Evolutionary conservation across 2,888 invertebrate species (phyloP), one percentile per base, ranked within the genome.

Genomic region (Arrhopalites spinosus): DNA sequence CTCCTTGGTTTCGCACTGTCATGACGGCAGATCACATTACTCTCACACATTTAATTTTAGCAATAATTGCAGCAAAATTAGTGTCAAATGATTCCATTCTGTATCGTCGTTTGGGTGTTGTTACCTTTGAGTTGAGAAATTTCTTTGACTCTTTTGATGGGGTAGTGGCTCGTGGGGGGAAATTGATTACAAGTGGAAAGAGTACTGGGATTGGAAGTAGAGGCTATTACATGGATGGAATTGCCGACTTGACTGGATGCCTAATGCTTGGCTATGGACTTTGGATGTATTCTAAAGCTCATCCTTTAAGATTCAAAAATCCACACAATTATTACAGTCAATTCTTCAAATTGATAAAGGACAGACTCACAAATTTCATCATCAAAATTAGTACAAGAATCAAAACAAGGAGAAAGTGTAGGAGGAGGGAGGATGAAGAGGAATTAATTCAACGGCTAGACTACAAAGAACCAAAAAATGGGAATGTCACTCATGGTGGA

Each of bases 81-180:
- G 86, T 95, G 61, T 90, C 91, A 1, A 91, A 90, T 70, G 91
- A 71, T 17, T 91, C 89, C 82, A 85, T 95, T 20, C 88, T 90
- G 1, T 89, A 90, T 36, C 87, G 95, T 29, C 88, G 94, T 23
- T 80, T 93, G 0, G 94, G 91, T 0, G 91, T 93, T 0, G 85
- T 93, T 1, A 84, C 95, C 23, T 95, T 93, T 84, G 91, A 93
- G 86, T 85, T 94, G 53, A 88, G 95, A 81, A 92, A 92, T 80
- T 93, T 93, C 86, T 85, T 95, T 71, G 95, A 95, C 83, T 93
- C 93, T 83, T 86, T 95, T 78, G 95, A 95, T 83, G 95, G 95
- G 0, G 92, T 93, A 84, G 92, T 95, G 1, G 94, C 94, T 0
- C 89, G 95, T 11, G 61, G 25, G 23, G 20, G 25, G 25, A 50